phyloP scores from a whole-genome alignment of 2,113 vertebrate species.

The Scartelaos histophorus region DNA sequence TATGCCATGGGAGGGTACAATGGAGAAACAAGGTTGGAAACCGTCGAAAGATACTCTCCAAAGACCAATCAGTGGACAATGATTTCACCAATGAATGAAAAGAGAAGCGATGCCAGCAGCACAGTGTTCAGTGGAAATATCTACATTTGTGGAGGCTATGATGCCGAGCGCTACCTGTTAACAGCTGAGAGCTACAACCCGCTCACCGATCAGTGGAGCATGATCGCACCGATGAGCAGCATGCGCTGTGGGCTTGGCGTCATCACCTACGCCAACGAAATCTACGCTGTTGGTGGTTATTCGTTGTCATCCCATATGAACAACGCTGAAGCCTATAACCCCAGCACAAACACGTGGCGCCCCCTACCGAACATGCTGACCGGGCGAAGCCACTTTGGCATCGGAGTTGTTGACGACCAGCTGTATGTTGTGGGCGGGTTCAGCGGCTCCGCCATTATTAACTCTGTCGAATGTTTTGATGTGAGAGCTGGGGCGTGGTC shows the following conservation, averaged over 20 bases:
- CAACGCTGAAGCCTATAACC: too few species aligned
- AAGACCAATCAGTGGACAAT: conserved; percentile 24
- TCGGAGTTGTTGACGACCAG: too few species aligned
- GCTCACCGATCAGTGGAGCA: conserved; percentile 25
- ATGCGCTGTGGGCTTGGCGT: neutral
- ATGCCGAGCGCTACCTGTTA: neutral
- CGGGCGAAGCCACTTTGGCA: too few species aligned
- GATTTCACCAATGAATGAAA: conserved; percentile 16
- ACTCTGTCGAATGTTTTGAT: too few species aligned
- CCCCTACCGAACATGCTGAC: too few species aligned
- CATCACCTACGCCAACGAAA: conserved; percentile 28
- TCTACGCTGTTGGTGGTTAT: conserved; percentile 13
- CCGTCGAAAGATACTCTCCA: conserved; percentile 17
- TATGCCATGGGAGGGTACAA: conserved; percentile 26
- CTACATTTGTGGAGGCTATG: conserved; percentile 22
- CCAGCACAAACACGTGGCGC: too few species aligned
- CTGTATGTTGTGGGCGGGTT: too few species aligned
- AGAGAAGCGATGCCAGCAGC: neutral
- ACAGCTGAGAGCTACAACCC: conserved; percentile 31
- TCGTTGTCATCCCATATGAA: too few species aligned
- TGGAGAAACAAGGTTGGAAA: neutral
- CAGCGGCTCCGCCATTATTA: too few species aligned
- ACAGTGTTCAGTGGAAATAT: conserved; percentile 10
- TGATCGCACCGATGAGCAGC: conserved; percentile 14
- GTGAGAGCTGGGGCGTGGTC: too few species aligned